These are phyloP conservation scores for Micrasema longulum DNA, from an alignment of 1,140 invertebrate species.

Conservation along the genomic window DNA sequence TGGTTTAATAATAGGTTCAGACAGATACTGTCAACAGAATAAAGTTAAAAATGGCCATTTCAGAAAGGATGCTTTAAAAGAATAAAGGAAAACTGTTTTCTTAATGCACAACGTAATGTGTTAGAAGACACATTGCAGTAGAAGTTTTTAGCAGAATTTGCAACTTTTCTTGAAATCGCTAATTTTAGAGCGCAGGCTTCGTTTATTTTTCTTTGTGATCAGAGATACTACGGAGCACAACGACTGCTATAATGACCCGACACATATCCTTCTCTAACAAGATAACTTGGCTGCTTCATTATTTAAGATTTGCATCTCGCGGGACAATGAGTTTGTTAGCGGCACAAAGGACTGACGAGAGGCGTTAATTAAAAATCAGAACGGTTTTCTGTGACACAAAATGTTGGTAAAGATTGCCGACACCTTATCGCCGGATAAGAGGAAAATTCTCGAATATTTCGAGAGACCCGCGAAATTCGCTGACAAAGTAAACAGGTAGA, in stretches of 20 bases:
- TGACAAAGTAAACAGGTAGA: neutral
- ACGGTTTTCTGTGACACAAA: conserved; percentile 10
- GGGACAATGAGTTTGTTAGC: conserved; percentile 40
- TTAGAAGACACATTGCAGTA: too few relatives aligned
- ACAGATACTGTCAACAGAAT: too few relatives aligned
- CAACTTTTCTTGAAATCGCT: neutral
- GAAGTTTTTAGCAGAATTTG: neutral
- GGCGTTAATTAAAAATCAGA: conserved; percentile 50
- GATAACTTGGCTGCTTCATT: conserved; percentile 49
- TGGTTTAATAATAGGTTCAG: too few relatives aligned
- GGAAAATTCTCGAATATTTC: too few relatives aligned
- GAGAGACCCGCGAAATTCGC: neutral
- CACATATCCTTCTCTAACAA: conserved; percentile 39
- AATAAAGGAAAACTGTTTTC: too few relatives aligned
- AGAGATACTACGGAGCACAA: neutral
- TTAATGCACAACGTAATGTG: too few relatives aligned
- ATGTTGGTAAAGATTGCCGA: conserved; percentile 7
- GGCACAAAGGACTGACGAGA: conserved; percentile 36
- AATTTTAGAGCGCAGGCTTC: neutral
- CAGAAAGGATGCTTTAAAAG: too few relatives aligned
- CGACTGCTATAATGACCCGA: conserved; percentile 32
- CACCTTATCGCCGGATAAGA: neutral
- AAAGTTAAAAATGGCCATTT: too few relatives aligned
- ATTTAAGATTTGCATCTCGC: conserved; percentile 43
- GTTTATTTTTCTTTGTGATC: conserved; percentile 25